These are phyloP conservation scores for Oncopodura yosiiana DNA, from an alignment of 1,140 invertebrate genomes.

Conservation along the genomic window DNA sequence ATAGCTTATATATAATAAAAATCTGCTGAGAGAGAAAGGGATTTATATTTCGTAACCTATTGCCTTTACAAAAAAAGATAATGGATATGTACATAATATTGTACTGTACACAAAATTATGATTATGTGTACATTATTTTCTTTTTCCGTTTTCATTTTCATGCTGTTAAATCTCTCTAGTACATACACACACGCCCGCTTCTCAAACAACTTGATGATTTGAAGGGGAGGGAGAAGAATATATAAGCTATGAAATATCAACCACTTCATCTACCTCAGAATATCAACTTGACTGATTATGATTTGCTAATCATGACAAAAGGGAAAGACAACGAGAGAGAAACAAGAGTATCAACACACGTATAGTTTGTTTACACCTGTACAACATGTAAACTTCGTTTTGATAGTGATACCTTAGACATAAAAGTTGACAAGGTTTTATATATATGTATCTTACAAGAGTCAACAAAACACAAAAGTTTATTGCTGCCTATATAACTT, in stretches of 20 bases:
- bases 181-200: slow-evolving; percentile 33
- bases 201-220: slow-evolving; percentile 25
- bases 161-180: slow-evolving; percentile 29
- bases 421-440: background rate
- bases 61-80: background rate
- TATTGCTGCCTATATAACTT: background rate
- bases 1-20: background rate
- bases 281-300: too few species aligned
- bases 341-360: background rate
- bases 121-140: slow-evolving; percentile 23
- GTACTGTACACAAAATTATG: background rate
- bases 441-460: background rate
- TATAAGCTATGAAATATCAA: background rate
- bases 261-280: background rate
- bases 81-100: background rate
- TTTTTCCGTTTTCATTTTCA: slow-evolving; percentile 17
- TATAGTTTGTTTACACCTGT: background rate
- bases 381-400: background rate
- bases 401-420: background rate
- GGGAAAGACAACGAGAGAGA: background rate
- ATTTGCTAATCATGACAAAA: too few species aligned
- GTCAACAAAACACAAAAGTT: background rate
- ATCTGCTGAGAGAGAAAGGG: background rate
- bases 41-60: background rate
- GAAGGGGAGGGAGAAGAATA: background rate